A percentile compares a stretch with the other conserved stretches of the same genome.
Conservation (phyloP, 2,797 vertebrate genomes). For the Gymnoscopelus braueri region DNA sequence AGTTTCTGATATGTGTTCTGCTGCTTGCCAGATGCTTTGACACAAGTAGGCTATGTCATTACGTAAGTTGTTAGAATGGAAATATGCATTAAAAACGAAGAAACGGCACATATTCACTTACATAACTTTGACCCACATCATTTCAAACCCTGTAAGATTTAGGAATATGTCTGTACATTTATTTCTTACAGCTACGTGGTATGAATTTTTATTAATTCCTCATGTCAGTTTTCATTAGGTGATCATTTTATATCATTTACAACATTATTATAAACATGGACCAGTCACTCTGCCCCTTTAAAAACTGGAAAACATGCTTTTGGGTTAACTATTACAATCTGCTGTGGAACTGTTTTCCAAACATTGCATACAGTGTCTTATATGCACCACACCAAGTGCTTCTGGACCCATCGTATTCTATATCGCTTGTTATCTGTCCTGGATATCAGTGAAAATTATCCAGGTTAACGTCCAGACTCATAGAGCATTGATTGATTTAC, state of each 20-base stretch:
- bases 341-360: background rate
- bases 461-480: no score
- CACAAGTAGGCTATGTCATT: no score
- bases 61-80: constrained; percentile 20
- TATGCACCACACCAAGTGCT: background rate
- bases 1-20: no score
- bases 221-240: background rate
- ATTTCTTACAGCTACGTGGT: background rate
- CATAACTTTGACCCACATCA: constrained; percentile 22
- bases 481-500: no score
- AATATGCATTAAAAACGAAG: background rate
- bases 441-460: no score
- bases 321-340: background rate
- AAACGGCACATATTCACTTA: constrained; percentile 1
- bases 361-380: background rate
- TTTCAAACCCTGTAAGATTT: background rate
- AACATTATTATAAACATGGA: background rate
- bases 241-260: background rate
- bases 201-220: background rate
- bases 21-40: no score
- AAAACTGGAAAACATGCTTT: background rate
- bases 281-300: no score
- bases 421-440: no score
- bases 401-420: background rate
- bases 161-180: background rate